Evolutionary conservation across 2,797 vertebrate genomes (phyloP), one percentile per base, ranked within the genome.

Genomic region (Periophthalmus magnuspinnatus): DNA sequence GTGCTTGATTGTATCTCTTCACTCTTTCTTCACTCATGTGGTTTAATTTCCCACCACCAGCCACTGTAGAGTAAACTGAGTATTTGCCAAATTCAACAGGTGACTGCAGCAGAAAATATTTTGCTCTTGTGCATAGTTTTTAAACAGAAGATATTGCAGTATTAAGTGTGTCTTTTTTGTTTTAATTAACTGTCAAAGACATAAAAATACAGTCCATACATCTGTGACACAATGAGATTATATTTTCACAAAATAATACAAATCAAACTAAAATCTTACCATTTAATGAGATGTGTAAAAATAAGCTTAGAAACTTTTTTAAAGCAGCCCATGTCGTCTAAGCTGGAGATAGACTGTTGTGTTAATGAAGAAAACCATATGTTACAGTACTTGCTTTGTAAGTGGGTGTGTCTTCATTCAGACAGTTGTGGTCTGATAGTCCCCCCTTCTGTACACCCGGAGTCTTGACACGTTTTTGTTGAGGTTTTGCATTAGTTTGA

Each of bases 401-500:
- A 33, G 34, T 61, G 59, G 33, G 33, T 21, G 32, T 36, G 59
- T 61, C 50, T 54, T 54, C 21, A 54, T 11, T 54, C 21, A 54
- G 7, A 54, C 50, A 54, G 48, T 54, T 54, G 50, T 54, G n/a
- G 50, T 54, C 21, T n/a, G 9, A 54, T 54, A 54, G 50, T 47
- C 54, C 65, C 65, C 58, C 24, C 74, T 68, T 19, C 65, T 38
- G n/a, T 54, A 16, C 56, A 62, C 7, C 10, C n/a, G 38, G 2
- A 6, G 16, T 21, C 32, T 34, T 14, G 19, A 0, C 33, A 48
- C 10, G 72, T 65, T 65, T 69, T 74, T 74, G 67, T 68, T 34
- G 28, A 68, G 47, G 32, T n/a, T 7, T n/a, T 22, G 24, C 57
- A 59, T 59, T 6, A 34, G 6, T 59, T 59, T 62, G n/a, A 13